These are phyloP conservation scores for Trimorus sp. DNA, from an alignment of 2,888 invertebrate species.

Conservation along the genomic window DNA sequence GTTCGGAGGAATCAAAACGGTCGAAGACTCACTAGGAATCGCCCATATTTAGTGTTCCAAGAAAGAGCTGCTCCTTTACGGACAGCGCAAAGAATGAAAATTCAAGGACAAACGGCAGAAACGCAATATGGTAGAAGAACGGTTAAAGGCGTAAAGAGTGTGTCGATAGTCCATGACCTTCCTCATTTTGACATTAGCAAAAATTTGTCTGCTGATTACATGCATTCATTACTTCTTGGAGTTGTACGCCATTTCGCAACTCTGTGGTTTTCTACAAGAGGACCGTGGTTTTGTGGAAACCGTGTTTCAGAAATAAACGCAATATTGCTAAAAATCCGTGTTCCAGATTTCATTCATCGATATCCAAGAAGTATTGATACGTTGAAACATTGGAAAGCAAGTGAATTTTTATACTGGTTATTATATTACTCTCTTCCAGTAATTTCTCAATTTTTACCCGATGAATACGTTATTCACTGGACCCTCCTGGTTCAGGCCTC, in stretches of 20 bases:
- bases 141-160: constrained; percentile 60
- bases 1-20: constrained; percentile 1
- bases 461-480: constrained; percentile 22
- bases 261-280: constrained; percentile 36
- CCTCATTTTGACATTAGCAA: constrained; percentile 59
- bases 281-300: constrained; percentile 14
- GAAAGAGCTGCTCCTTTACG: constrained; percentile 45
- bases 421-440: constrained; percentile 9
- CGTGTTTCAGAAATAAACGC: background rate
- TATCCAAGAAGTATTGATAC: background rate
- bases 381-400: constrained; percentile 6
- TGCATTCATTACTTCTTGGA: constrained; percentile 66
- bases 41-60: constrained; percentile 26
- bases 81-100: constrained; percentile 45
- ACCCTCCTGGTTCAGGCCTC: constrained; percentile 8
- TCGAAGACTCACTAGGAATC: background rate
- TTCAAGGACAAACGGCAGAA: constrained; percentile 35
- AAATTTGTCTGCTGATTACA: constrained; percentile 61
- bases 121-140: background rate
- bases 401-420: constrained; percentile 1
- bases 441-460: constrained; percentile 6
- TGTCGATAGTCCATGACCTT: constrained; percentile 47
- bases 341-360: constrained; percentile 14
- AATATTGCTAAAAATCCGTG: background rate
- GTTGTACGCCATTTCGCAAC: constrained; percentile 34